A percentile compares a stretch with the other conserved stretches of the same genome.
These are phyloP conservation scores for Drosophila mulleri DNA, from an alignment of 2,888 invertebrate species.

Conservation along the genomic window DNA sequence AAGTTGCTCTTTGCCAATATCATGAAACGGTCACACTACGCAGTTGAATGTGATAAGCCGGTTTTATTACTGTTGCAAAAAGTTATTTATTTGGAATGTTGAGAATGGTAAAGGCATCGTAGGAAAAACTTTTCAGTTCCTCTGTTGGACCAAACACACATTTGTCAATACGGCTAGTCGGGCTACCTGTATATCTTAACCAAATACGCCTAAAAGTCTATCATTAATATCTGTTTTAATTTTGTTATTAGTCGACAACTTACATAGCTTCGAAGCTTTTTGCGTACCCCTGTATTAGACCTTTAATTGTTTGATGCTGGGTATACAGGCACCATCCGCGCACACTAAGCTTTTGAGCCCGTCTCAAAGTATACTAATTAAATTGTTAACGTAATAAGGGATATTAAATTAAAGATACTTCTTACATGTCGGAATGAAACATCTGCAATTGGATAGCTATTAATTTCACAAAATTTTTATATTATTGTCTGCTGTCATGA, in stretches of 20 bases:
- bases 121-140: constrained; percentile 86
- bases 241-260: constrained; percentile 3
- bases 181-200: constrained; percentile 90
- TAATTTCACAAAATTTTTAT: background rate
- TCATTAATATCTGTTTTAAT: background rate
- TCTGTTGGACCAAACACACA: constrained; percentile 89
- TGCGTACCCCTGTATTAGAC: constrained; percentile 86
- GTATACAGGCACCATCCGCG: constrained; percentile 89
- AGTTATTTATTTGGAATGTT: constrained; percentile 41
- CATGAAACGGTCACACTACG: constrained; percentile 38
- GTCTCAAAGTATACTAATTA: constrained; percentile 83
- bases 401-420: constrained; percentile 4
- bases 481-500: background rate
- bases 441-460: constrained; percentile 42
- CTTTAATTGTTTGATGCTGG: constrained; percentile 87
- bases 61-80: constrained; percentile 1
- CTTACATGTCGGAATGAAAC: constrained; percentile 77
- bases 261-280: constrained; percentile 86
- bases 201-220: constrained; percentile 76
- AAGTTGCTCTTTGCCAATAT: background rate
- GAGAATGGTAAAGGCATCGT: constrained; percentile 86
- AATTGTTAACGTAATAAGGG: constrained; percentile 3
- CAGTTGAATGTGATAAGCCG: background rate
- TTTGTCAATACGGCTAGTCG: constrained; percentile 90
- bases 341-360: constrained; percentile 86